Base-by-base conservation (phyloP, 2,113 vertebrate species). In the Cathartes aura region DNA sequence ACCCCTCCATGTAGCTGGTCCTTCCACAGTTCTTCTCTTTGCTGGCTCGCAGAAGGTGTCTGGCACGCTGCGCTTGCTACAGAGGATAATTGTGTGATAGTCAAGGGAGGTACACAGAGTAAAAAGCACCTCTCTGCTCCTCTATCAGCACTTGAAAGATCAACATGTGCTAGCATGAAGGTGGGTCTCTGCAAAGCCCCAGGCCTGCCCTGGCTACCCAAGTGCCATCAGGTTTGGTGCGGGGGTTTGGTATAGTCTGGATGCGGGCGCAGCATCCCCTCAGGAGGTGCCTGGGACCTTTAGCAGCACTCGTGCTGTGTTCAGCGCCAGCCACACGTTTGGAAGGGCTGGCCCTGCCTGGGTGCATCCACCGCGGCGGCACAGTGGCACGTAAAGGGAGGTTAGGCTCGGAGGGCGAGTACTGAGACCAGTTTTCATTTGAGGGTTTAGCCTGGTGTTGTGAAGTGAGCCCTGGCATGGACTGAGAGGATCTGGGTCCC, bases 51-150 rank as follows among this genome's bases (percentile, higher is more conserved):
- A 13, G 38, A 16, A 38, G 53, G 16, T 2, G 6, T 1, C 38
- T 72, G 60, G 5, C 64, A 24, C 4, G 0, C 29, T 11, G 23
- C 2, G 0, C 5, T 24, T 2, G 12, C 38, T 32, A 27, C n/a
- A 12, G 30, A 40, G 53, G 23, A 6, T 0, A 23, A 4, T 13
- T 9, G 17, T 29, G 47, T 19, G 20, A 15, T 5, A 24, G 26
- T 13, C 12, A 18, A 11, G 18, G 14, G 1, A 3, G 29, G 1
- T 23, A 17, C 14, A 1, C 2, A 7, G 30, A n/a, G 23, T 26
- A 8, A 47, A 24, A n/a, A 38, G 2, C 50, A 10, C 22, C 47
- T 53, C 19, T 55, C 36, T 3, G 59, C 19, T 80, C 13, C 30
- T 15, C 40, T 42, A 0, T 12, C 27, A 34, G 21, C n/a, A 6